phyloP scores from a whole-genome alignment of 2,113 vertebrate genomes.

The Syrmaticus mikado region DNA sequence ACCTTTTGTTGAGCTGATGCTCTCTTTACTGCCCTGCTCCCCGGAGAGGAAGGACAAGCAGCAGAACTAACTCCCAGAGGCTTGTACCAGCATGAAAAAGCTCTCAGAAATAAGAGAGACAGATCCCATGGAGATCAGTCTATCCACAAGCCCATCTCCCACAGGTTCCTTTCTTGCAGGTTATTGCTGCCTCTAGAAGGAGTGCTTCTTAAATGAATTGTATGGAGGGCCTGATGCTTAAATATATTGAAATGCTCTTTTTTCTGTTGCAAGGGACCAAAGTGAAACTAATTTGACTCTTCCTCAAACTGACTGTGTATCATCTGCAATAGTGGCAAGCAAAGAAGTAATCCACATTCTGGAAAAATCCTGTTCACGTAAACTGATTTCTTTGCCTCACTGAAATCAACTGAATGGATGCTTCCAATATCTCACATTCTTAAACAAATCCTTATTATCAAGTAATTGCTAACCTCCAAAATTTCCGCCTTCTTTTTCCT shows the following conservation, averaged over 20 bases:
- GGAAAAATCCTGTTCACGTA: neutral
- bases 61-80: neutral
- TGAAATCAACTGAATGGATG: neutral
- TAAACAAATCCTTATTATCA: slow-evolving; percentile 38
- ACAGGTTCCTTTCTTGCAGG: neutral
- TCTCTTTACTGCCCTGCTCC: slow-evolving; percentile 1
- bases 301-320: neutral
- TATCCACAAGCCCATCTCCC: neutral
- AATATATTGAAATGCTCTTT: neutral
- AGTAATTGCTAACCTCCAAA: slow-evolving; percentile 42
- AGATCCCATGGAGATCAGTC: neutral
- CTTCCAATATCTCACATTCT: neutral
- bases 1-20: neutral
- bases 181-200: neutral
- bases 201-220: neutral
- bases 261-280: neutral
- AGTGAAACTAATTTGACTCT: neutral
- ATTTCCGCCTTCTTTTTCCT: slow-evolving; percentile 27
- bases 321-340: neutral
- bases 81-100: neutral
- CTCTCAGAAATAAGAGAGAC: neutral
- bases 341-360: slow-evolving; percentile 26
- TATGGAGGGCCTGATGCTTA: neutral
- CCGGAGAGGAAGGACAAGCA: neutral
- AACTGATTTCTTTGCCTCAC: slow-evolving; percentile 19